Conservation (phyloP, 1,140 invertebrate genomes). For the Drosophila pectinifera region DNA sequence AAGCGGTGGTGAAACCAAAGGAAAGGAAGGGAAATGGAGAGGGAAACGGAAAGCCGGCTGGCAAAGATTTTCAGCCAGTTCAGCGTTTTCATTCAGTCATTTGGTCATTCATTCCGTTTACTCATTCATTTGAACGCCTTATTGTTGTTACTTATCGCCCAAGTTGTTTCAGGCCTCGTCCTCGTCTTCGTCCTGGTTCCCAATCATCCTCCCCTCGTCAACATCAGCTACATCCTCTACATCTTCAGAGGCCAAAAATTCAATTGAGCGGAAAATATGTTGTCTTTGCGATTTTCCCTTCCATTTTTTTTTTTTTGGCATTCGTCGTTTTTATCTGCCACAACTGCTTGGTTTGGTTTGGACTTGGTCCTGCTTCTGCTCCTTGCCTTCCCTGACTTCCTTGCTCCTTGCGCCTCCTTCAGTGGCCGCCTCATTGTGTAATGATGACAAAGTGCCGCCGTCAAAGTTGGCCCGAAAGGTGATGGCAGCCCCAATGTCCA, state of each 20-base stretch:
- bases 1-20: background rate
- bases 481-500: slow-evolving; percentile 51
- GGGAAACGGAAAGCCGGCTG: slow-evolving; percentile 7
- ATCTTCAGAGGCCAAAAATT: slow-evolving; percentile 73
- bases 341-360: slow-evolving; percentile 43
- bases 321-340: slow-evolving; percentile 50
- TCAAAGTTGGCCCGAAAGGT: slow-evolving; percentile 59
- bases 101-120: slow-evolving; percentile 64
- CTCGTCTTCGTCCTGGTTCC: background rate
- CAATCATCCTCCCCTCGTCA: slow-evolving; percentile 25
- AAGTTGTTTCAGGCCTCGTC: slow-evolving; percentile 52
- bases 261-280: slow-evolving; percentile 82
- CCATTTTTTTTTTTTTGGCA: slow-evolving; percentile 15
- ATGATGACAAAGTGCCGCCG: slow-evolving; percentile 77
- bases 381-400: slow-evolving; percentile 10
- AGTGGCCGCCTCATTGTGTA: slow-evolving; percentile 72
- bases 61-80: slow-evolving; percentile 47
- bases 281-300: slow-evolving; percentile 80
- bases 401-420: background rate
- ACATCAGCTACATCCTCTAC: slow-evolving; percentile 30
- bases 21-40: background rate
- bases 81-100: slow-evolving; percentile 69
- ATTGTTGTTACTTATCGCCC: slow-evolving; percentile 82
- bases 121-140: slow-evolving; percentile 65
- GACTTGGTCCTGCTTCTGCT: slow-evolving; percentile 39